These are phyloP conservation scores for Gonioctena quinquepunctata DNA, from an alignment of 1,140 invertebrate genomes.

Conservation along the genomic window DNA sequence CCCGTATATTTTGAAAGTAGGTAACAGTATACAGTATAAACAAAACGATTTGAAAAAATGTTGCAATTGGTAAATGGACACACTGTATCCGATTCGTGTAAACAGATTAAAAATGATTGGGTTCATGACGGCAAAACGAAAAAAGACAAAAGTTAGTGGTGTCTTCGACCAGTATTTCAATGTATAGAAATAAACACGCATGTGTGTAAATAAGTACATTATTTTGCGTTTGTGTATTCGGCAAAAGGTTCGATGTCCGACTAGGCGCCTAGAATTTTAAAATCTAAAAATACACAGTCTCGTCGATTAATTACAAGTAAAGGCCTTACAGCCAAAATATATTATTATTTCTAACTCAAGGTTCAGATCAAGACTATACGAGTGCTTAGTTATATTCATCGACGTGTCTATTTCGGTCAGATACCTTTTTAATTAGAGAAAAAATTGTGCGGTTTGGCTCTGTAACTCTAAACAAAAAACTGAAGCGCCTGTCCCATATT, in stretches of 20 bases:
- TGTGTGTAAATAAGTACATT: constrained; percentile 46
- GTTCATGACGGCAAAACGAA: background rate
- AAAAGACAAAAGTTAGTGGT: background rate
- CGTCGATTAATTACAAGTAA: constrained; percentile 50
- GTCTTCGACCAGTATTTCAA: constrained; percentile 18
- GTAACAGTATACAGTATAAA: no score
- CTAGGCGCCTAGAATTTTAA: constrained; percentile 54
- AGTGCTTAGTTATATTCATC: background rate
- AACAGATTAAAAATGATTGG: background rate
- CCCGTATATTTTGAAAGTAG: no score
- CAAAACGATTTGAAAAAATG: no score
- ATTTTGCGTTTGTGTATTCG: constrained; percentile 48
- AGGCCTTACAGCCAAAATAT: constrained; percentile 49
- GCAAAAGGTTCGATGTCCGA: constrained; percentile 52
- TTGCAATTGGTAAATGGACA: no score
- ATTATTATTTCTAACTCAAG: constrained; percentile 37
- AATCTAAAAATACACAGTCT: constrained; percentile 53
- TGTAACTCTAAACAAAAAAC: no score
- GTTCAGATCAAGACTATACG: background rate
- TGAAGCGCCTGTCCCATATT: no score
- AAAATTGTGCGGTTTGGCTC: no score
- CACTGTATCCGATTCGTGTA: no score
- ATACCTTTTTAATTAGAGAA: no score
- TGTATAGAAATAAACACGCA: constrained; percentile 38
- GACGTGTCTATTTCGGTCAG: no score